Evolutionary conservation across 2,797 vertebrate species (phyloP).

Genomic region (Hybognathus amarus): DNA sequence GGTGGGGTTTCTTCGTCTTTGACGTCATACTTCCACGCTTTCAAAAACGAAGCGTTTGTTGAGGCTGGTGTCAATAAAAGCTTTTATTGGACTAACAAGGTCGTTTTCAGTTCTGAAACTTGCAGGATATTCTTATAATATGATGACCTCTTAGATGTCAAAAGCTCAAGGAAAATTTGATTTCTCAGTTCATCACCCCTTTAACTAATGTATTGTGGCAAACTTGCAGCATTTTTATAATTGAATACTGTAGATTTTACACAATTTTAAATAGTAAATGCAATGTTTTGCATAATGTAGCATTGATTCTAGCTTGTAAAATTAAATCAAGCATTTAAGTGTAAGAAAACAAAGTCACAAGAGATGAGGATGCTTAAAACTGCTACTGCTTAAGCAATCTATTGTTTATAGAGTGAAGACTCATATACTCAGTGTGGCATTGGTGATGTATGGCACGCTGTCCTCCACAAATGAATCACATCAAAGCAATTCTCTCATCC

Average conservation of each 20-base stretch:
- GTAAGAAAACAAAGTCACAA: not conserved
- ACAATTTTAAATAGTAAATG: not conserved
- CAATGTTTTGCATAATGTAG: not conserved
- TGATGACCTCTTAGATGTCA: no score
- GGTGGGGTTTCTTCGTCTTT: no score
- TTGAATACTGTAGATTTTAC: not conserved
- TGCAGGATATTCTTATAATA: no score
- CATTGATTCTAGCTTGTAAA: not conserved
- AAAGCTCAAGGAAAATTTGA: no score
- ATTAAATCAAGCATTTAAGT: constrained; percentile 6
- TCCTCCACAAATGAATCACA: constrained; percentile 49
- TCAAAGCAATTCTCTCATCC: constrained; percentile 31
- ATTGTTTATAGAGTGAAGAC: constrained; percentile 38
- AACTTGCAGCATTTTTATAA: not conserved
- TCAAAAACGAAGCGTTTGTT: no score
- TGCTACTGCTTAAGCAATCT: not conserved
- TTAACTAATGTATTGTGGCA: not conserved
- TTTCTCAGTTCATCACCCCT: no score
- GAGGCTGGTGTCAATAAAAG: no score
- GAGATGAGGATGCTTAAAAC: not conserved
- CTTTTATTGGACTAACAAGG: no score
- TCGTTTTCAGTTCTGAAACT: no score
- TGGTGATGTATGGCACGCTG: constrained; percentile 33
- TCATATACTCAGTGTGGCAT: constrained; percentile 8
- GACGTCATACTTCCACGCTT: no score